Conservation (phyloP, 2,888 invertebrate genomes). For the Euspilapteryx auroguttella region DNA sequence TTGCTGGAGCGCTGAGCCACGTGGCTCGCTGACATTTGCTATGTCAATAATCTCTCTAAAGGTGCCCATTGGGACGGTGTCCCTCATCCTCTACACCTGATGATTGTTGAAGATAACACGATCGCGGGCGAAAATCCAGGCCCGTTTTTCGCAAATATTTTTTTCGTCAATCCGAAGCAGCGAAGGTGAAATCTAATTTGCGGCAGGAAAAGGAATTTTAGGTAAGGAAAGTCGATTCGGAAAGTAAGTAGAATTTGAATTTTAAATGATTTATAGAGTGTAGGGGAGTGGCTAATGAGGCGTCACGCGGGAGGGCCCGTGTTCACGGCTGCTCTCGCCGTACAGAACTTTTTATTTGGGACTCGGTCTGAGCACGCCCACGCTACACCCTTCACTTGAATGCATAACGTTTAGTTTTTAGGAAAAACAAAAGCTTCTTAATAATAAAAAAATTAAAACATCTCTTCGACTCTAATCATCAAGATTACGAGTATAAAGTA, state of each 20-base stretch:
- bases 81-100: no score
- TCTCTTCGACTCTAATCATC: no score
- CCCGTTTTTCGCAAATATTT: slow-evolving; percentile 34
- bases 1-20: slow-evolving; percentile 20
- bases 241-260: slow-evolving; percentile 59
- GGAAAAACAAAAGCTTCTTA: no score
- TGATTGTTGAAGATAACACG: slow-evolving; percentile 20
- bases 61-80: no score
- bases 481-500: no score
- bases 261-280: slow-evolving; percentile 59
- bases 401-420: not conserved
- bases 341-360: slow-evolving; percentile 22
- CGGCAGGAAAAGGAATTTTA: no score
- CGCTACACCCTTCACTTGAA: slow-evolving; percentile 15
- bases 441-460: no score
- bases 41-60: no score
- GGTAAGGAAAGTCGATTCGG: slow-evolving; percentile 52
- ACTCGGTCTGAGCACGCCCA: slow-evolving; percentile 22
- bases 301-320: slow-evolving; percentile 54
- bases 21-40: slow-evolving; percentile 18
- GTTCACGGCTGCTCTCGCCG: slow-evolving; percentile 27
- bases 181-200: slow-evolving; percentile 50
- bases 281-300: slow-evolving; percentile 58
- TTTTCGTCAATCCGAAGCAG: slow-evolving; percentile 25
- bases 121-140: slow-evolving; percentile 22